These are phyloP conservation scores for Mythimna pallens DNA, from an alignment of 2,888 invertebrate species.

Conservation along the genomic window DNA sequence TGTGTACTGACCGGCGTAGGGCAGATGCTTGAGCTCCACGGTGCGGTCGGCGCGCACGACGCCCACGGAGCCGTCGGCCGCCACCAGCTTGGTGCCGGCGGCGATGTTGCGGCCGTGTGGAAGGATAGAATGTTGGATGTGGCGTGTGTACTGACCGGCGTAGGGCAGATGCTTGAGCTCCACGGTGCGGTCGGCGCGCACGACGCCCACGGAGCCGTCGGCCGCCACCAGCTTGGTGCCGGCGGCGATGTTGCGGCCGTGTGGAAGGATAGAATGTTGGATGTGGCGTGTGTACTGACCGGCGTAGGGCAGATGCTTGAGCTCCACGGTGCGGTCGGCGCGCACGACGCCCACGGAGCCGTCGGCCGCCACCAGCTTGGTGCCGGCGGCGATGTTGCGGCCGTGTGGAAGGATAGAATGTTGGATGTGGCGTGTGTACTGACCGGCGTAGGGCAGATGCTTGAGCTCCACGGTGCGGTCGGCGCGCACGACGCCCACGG, in stretches of 20 bases:
- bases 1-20: too few relatives aligned
- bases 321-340: conserved; percentile 91
- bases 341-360: conserved; percentile 93
- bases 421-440: too few relatives aligned
- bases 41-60: too few relatives aligned
- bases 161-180: conserved; percentile 89
- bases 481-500: conserved; percentile 92
- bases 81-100: too few relatives aligned
- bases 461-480: conserved; percentile 91
- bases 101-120: too few relatives aligned
- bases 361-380: conserved; percentile 90
- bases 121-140: too few relatives aligned
- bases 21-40: too few relatives aligned
- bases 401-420: too few relatives aligned
- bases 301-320: conserved; percentile 88
- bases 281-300: conserved; percentile 57
- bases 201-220: conserved; percentile 92
- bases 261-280: too few relatives aligned
- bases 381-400: conserved; percentile 87
- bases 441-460: conserved; percentile 85
- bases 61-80: too few relatives aligned
- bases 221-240: conserved; percentile 89
- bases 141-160: conserved; percentile 63
- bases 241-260: conserved; percentile 84
- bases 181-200: conserved; percentile 92